Percentiles rank a stretch among this genome's conserved stretches.
These are phyloP conservation scores for Sitta carolinensis DNA, from an alignment of 2,797 vertebrate genomes.

Conservation along the genomic window DNA sequence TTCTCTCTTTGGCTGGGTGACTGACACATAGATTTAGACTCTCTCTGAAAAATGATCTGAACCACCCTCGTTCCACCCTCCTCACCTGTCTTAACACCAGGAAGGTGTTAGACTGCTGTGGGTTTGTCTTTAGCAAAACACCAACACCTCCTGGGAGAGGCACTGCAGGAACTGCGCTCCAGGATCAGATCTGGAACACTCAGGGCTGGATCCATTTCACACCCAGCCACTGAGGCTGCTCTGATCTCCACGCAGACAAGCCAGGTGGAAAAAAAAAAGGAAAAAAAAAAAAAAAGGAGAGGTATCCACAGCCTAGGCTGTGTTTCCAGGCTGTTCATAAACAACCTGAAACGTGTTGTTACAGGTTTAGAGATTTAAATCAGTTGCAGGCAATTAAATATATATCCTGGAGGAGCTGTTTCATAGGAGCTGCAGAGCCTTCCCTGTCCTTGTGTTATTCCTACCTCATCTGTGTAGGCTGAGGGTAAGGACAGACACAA, in stretches of 20 bases:
- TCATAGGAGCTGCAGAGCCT: not conserved
- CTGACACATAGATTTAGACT: rapidly evolving
- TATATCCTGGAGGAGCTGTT: not conserved
- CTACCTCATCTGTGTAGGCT: not conserved
- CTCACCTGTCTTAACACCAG: not conserved
- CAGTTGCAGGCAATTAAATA: not conserved
- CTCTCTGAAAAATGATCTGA: not conserved
- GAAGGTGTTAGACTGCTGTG: not conserved
- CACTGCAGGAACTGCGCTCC: not conserved
- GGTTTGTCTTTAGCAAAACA: not conserved
- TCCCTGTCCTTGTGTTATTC: not conserved
- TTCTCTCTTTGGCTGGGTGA: not conserved
- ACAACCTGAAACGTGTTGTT: not conserved
- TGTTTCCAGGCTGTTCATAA: not conserved
- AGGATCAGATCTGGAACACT: not conserved
- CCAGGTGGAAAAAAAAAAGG: not conserved
- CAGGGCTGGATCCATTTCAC: not conserved
- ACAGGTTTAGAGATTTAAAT: not conserved
- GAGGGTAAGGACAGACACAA: not conserved
- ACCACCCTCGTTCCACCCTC: rapidly evolving
- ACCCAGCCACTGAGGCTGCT: not conserved
- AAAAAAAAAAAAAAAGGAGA: not conserved
- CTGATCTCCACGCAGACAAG: not conserved
- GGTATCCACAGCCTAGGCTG: not conserved
- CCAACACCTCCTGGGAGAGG: not conserved